These are phyloP conservation scores for Anoura caudifer DNA, from an alignment of 2,113 vertebrate genomes.

Conservation along the genomic window DNA sequence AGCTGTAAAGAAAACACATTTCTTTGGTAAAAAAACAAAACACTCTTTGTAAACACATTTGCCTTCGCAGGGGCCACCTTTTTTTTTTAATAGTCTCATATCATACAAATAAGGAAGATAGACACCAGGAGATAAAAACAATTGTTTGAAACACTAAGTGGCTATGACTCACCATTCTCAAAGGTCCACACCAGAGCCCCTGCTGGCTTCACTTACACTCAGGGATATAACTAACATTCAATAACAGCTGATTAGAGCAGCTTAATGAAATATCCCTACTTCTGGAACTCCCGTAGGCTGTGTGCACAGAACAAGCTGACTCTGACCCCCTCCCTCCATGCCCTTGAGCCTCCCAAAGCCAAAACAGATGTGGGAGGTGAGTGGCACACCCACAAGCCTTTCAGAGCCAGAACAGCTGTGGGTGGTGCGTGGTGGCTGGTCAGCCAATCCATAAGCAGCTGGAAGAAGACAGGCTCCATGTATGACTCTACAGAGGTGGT, in stretches of 20 bases:
- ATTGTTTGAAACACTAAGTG: not conserved
- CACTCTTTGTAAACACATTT: not conserved
- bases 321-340: not conserved
- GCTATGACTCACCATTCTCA: not conserved
- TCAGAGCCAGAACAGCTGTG: constrained; percentile 21
- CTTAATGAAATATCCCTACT: not conserved
- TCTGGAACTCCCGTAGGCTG: not conserved
- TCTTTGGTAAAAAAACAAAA: constrained; percentile 31
- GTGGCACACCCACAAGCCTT: not conserved
- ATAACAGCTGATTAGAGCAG: not conserved
- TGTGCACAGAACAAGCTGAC: constrained; percentile 34
- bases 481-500: not conserved
- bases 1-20: not conserved
- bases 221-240: not conserved
- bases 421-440: not conserved
- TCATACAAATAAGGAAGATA: not conserved
- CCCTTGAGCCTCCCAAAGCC: not conserved
- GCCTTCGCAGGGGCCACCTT: not conserved
- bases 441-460: constrained; percentile 37
- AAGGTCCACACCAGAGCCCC: not conserved
- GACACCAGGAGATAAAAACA: not conserved
- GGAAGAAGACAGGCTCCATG: not conserved
- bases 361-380: constrained; percentile 25
- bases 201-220: not conserved
- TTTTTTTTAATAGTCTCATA: not conserved